phyloP scores from a whole-genome alignment of 2,888 invertebrate genomes.

The Drosophila testacea region DNA sequence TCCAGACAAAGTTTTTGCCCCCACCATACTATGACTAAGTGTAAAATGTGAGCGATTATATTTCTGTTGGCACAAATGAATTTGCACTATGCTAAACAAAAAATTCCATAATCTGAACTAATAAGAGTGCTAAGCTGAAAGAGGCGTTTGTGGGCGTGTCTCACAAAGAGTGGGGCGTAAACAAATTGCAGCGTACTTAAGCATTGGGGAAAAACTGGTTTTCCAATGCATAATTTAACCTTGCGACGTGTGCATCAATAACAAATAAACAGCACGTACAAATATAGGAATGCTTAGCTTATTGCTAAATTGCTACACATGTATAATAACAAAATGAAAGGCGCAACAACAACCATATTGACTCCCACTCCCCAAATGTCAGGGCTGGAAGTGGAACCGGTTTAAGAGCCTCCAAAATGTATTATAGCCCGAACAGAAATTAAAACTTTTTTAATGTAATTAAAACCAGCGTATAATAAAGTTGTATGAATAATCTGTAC shows the following conservation, averaged over 20 bases:
- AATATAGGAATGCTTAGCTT: slow-evolving; percentile 27
- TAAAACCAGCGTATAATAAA: slow-evolving; percentile 5
- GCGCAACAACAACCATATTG: background rate
- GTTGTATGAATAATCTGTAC: background rate
- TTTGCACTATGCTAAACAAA: slow-evolving; percentile 45
- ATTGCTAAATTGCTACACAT: slow-evolving; percentile 15
- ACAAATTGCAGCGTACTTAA: slow-evolving; percentile 12
- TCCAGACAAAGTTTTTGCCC: background rate
- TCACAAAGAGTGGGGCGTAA: slow-evolving; percentile 19
- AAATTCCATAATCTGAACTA: slow-evolving; percentile 49
- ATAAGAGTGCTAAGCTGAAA: slow-evolving; percentile 39
- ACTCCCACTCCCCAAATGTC: slow-evolving; percentile 38
- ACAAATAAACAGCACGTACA: slow-evolving; percentile 49
- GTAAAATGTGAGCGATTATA: slow-evolving; percentile 26
- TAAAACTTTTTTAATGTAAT: slow-evolving; percentile 14
- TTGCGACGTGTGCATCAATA: slow-evolving; percentile 66
- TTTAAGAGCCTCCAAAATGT: slow-evolving; percentile 24
- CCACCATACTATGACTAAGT: slow-evolving; percentile 35
- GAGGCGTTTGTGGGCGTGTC: slow-evolving; percentile 37
- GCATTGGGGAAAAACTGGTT: slow-evolving; percentile 47
- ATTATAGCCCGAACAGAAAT: slow-evolving; percentile 1
- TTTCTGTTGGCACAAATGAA: slow-evolving; percentile 56
- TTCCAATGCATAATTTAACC: slow-evolving; percentile 57
- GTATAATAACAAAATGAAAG: slow-evolving; percentile 13
- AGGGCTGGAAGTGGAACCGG: slow-evolving; percentile 37